Evolutionary conservation across 2,888 invertebrate genomes (phyloP), one percentile per base, ranked within the genome.

Genomic region (Diploptera punctata): DNA sequence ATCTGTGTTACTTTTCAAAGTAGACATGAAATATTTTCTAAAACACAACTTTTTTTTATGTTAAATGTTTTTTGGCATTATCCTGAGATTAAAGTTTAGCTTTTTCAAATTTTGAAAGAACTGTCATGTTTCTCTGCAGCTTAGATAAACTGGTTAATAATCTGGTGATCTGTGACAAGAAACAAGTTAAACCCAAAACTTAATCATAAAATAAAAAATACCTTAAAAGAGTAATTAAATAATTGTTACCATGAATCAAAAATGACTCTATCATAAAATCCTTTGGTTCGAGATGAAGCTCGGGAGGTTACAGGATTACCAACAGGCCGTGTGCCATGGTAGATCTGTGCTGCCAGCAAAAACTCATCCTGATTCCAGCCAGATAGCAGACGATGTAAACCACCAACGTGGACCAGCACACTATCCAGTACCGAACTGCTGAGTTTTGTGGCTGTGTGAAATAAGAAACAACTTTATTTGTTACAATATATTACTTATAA

Each of bases 311-410:
- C 87, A 4, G 92, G 90, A 73, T 89, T 86, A 0, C 92, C 90
- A 73, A 94, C 87, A 31, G 93, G 91, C 33, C 93, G 86, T 0
- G 95, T 95, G 9, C 97, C 98, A 82, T 98, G 93, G 82, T 91
- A 95, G 74, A 98, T 88, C 81, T 96, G 95, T 21, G 93, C 93
- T 69, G 92, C 91, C 72, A 97, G 88, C 76, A 92, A 87, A 80
- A 94, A 98, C 79, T 94, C 93, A 78, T 95, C 93, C 82, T 93
- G 93, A 76, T 87, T 89, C 95, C 95, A 95, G 71, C 90, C 87
- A 0, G 86, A 86, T 4, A 91, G 90, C 18, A 94, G 85, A 72
- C 94, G 87, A 82, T 95, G 94, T 1, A 96, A 86, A 33, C 93
- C 93, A 75, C 94, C 94, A 52, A 97, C 87, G 79, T 93, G 90